Base-by-base conservation (phyloP, 1,140 invertebrate species). In the Aphelenchoides avenae region DNA sequence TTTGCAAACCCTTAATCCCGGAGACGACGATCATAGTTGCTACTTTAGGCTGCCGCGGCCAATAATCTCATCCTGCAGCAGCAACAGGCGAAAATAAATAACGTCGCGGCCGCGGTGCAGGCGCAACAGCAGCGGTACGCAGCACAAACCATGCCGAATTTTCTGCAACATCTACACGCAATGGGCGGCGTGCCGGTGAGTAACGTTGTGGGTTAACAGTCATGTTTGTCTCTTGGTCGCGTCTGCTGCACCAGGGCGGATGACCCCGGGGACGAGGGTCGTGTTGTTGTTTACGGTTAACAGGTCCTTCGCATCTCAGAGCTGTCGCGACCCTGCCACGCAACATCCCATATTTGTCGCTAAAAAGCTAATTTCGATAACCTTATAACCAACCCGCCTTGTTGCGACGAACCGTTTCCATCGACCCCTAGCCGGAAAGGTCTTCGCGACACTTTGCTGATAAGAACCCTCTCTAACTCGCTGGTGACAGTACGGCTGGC, bases 161-260 rank as follows among this genome's bases (percentile, higher is more conserved):
- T 46, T 30, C 4, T 46, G n/a, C 43, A 46, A n/a, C 43, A 46
- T 30, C 24, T 46, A 3, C 43, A 46, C 27, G 43, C 43, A n/a
- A 26, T 27, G 11, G 43, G 43, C n/a, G n/a, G n/a, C n/a, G n/a
- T n/a, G n/a, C n/a, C n/a, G n/a, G n/a, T n/a, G n/a, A n/a, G n/a
- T n/a, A n/a, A n/a, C n/a, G n/a, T n/a, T n/a, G n/a, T n/a, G n/a
- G n/a, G n/a, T n/a, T n/a, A n/a, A n/a, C n/a, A n/a, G n/a, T n/a
- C n/a, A n/a, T n/a, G n/a, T n/a, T n/a, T n/a, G n/a, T n/a, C n/a
- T n/a, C n/a, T n/a, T n/a, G n/a, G n/a, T n/a, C n/a, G n/a, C n/a
- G n/a, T n/a, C n/a, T n/a, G 4, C 43, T 30, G 34, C 43, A 46
- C 15, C 43, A 15, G 24, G 15, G 7, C 9, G 41, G 7, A n/a